Evolutionary conservation across 1,140 invertebrate genomes (phyloP).

Genomic region (Lepidurus packardi): DNA sequence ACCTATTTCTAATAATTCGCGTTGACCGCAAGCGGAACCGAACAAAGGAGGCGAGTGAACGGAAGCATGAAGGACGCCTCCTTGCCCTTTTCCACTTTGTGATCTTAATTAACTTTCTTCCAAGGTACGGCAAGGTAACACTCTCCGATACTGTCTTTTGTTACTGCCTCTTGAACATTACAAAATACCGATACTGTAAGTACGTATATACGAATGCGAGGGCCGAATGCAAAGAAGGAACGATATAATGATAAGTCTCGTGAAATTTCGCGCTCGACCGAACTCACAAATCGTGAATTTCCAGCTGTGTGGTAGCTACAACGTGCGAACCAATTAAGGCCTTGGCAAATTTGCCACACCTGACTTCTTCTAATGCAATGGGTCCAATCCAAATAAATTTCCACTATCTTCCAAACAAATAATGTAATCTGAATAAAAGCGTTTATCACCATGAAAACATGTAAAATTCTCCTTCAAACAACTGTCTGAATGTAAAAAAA

Average conservation of each 20-base stretch:
- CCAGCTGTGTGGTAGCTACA: not conserved
- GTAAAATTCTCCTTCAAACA: too few species aligned
- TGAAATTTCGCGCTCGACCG: not conserved
- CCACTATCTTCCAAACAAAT: too few species aligned
- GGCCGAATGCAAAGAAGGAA: not conserved
- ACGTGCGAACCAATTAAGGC: not conserved
- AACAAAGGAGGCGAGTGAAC: not conserved
- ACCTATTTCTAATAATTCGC: not conserved
- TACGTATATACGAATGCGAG: not conserved
- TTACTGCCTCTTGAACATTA: not conserved
- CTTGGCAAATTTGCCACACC: slow-evolving; percentile 1
- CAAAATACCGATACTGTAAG: not conserved
- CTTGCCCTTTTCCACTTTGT: not conserved
- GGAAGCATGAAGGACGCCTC: not conserved
- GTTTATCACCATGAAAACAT: too few species aligned
- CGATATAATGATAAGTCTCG: not conserved
- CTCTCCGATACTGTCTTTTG: not conserved
- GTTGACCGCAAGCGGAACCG: not conserved
- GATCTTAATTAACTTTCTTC: not conserved
- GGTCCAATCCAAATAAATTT: not conserved
- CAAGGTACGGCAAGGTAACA: not conserved
- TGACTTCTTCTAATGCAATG: not conserved
- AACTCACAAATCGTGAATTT: not conserved
- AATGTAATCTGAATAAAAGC: too few species aligned
- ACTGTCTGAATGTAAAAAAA: too few species aligned